Conservation (phyloP, 2,113 vertebrate species). For the Macquaria australasica region DNA sequence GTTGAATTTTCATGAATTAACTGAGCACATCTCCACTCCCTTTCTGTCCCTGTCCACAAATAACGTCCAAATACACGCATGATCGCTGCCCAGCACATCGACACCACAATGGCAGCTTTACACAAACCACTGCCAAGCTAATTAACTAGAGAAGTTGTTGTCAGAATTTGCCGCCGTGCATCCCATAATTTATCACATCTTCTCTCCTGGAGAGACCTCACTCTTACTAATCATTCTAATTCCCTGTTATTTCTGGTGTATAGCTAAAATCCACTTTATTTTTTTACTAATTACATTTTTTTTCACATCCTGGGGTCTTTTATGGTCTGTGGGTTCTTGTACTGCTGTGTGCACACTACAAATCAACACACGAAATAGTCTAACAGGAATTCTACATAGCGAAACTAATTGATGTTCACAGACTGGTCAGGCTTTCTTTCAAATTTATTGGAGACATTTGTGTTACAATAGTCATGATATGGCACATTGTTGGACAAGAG, state of each 20-base stretch:
- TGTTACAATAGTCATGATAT: constrained; percentile 31
- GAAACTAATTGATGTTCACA: constrained; percentile 32
- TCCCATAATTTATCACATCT: constrained; percentile 36
- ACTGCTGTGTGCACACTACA: background rate
- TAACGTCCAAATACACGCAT: background rate
- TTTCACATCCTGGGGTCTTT: background rate
- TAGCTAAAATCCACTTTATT: constrained; percentile 13
- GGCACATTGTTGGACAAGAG: constrained; percentile 14
- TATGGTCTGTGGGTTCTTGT: background rate
- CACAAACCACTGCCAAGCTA: constrained; percentile 47
- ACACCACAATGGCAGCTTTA: constrained; percentile 10
- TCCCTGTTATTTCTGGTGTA: constrained; percentile 15
- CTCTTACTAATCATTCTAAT: constrained; percentile 37
- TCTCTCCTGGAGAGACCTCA: constrained; percentile 29
- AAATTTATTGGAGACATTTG: constrained; percentile 28
- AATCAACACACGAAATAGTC: constrained; percentile 12
- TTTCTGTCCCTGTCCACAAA: background rate
- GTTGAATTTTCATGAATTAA: background rate
- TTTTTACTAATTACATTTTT: constrained; percentile 38
- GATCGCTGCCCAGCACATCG: constrained; percentile 3
- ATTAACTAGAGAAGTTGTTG: constrained; percentile 46
- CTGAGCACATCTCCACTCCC: background rate
- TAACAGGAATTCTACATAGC: constrained; percentile 1
- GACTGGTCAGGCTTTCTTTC: constrained; percentile 15
- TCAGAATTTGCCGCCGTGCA: background rate